These are phyloP conservation scores for Calyptommatus sinebrachiatus DNA, from an alignment of 2,113 vertebrate genomes.

Conservation along the genomic window DNA sequence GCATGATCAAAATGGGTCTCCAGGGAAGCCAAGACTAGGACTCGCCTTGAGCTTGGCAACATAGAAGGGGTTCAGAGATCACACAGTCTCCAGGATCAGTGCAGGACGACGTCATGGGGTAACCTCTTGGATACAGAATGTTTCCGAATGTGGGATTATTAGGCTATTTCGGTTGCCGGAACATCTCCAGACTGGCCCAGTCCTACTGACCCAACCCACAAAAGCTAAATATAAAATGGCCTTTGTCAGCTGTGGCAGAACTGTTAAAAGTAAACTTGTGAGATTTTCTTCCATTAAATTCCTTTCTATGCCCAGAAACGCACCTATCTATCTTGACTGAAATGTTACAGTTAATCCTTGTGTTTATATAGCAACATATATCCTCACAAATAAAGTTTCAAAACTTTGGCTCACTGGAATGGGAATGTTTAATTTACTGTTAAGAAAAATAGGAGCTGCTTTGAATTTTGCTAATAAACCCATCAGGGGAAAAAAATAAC, in stretches of 20 bases:
- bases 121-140: too few relatives aligned
- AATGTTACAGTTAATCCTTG: not conserved
- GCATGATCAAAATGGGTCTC: too few relatives aligned
- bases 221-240: too few relatives aligned
- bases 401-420: not conserved
- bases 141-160: too few relatives aligned
- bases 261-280: not conserved
- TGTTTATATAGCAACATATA: not conserved
- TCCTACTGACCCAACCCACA: too few relatives aligned
- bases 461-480: not conserved
- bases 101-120: too few relatives aligned
- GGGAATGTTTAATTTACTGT: conserved; percentile 1
- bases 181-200: too few relatives aligned
- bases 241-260: not conserved
- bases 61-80: too few relatives aligned
- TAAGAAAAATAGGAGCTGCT: not conserved
- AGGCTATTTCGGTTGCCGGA: too few relatives aligned
- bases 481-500: not conserved
- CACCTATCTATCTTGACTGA: not conserved
- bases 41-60: too few relatives aligned
- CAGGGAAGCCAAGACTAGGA: too few relatives aligned
- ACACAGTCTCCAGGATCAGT: too few relatives aligned
- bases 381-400: not conserved
- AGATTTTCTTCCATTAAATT: not conserved
- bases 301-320: not conserved